Percentiles rank a stretch among this genome's conserved stretches.
Conservation (phyloP, 1,140 invertebrate genomes). For the Sipha flava region DNA sequence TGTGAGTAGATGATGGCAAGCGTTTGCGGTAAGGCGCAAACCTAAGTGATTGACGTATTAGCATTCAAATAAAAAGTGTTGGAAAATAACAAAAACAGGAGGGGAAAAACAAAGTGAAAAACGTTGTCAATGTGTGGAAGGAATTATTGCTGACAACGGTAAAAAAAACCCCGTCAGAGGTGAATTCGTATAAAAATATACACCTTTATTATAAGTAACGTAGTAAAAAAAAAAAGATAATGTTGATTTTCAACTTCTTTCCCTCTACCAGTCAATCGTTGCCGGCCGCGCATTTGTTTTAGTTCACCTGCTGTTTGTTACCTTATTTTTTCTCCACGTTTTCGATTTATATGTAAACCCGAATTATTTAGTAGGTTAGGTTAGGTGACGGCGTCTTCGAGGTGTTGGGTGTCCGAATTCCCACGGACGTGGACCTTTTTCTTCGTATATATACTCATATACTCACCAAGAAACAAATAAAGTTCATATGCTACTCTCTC, state of each 20-base stretch:
- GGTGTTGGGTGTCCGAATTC: constrained; percentile 13
- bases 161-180: not conserved
- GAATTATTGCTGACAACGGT: not conserved
- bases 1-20: too few species aligned
- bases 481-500: not conserved
- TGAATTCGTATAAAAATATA: not conserved
- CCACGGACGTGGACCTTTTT: constrained; percentile 8
- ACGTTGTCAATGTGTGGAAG: not conserved
- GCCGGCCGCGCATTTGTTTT: not conserved
- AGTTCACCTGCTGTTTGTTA: not conserved
- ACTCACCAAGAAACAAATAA: not conserved
- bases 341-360: not conserved
- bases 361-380: constrained; percentile 26
- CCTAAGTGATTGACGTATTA: constrained; percentile 18
- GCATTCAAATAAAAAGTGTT: constrained; percentile 4
- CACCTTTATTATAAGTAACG: too few species aligned
- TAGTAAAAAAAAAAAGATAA: not conserved
- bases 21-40: too few species aligned
- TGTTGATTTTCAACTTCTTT: not conserved
- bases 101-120: not conserved
- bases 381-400: not conserved
- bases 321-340: not conserved
- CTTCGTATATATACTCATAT: too few species aligned
- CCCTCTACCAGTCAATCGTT: too few species aligned
- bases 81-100: not conserved